Conservation (phyloP, 2,797 vertebrate species). For the Echeneis naucrates region DNA sequence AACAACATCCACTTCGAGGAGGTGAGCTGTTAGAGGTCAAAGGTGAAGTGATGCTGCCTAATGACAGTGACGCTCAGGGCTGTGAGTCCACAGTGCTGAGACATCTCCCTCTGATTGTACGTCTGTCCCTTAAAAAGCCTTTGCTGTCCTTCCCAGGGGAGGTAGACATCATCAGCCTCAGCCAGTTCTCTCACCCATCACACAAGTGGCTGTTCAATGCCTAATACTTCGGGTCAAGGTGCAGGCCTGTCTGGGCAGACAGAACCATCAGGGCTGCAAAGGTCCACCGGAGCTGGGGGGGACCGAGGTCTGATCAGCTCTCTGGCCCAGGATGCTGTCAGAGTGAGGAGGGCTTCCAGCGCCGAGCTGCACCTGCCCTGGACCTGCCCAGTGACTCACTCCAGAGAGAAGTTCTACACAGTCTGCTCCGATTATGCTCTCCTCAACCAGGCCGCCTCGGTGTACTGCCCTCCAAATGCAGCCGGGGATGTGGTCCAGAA, state of each 20-base stretch:
- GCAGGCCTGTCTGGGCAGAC: constrained; percentile 83
- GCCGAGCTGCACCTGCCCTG: constrained; percentile 91
- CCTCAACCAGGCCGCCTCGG: constrained; percentile 92
- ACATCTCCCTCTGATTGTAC: constrained; percentile 2
- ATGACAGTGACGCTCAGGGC: neutral
- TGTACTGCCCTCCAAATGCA: constrained; percentile 85
- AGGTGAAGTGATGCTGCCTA: neutral
- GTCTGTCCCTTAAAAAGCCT: constrained; percentile 8
- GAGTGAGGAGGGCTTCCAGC: constrained; percentile 84
- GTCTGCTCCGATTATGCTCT: constrained; percentile 99
- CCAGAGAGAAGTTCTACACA: constrained; percentile 97
- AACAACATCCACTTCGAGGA: neutral
- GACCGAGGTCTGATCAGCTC: constrained; percentile 78
- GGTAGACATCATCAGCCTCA: constrained; percentile 10
- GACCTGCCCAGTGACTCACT: constrained; percentile 97
- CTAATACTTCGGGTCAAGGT: constrained; percentile 90
- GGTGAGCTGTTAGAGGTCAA: constrained; percentile 1
- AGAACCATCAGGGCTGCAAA: constrained; percentile 80
- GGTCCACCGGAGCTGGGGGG: constrained; percentile 66
- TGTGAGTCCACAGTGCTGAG: neutral
- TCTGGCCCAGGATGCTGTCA: constrained; percentile 80
- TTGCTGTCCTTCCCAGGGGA: constrained; percentile 32
- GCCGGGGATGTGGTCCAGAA: constrained; percentile 76
- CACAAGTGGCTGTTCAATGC: constrained; percentile 87
- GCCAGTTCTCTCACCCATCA: constrained; percentile 47